A percentile compares a stretch with the other conserved stretches of the same genome.
Evolutionary conservation across 2,113 vertebrate species (phyloP).

Genomic region (Haliaeetus leucogaster): DNA sequence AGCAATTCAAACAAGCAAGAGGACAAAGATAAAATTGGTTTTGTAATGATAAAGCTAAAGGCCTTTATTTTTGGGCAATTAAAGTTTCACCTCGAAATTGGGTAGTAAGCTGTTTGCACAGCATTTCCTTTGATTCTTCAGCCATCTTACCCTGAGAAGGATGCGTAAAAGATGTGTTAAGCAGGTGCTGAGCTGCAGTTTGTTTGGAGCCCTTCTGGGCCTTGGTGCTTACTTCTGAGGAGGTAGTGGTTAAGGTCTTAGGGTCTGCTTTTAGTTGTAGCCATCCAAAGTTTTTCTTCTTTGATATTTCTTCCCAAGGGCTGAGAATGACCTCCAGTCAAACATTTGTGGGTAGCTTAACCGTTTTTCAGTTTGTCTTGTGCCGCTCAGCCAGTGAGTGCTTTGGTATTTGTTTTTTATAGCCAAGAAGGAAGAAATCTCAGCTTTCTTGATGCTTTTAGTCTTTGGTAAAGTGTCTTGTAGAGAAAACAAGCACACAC

Average conservation of each 20-base stretch:
- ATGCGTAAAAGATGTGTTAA: background rate
- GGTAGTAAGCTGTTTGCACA: background rate
- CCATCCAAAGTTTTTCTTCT: background rate
- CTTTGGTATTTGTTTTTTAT: background rate
- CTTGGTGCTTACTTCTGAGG: background rate
- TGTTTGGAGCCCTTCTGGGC: background rate
- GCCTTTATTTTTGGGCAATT: slow-evolving; percentile 39
- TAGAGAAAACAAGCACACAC: background rate
- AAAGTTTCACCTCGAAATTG: background rate
- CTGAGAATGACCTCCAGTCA: background rate
- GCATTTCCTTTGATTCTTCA: background rate
- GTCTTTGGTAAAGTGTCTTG: background rate
- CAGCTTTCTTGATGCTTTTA: background rate
- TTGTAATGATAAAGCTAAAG: slow-evolving; percentile 26
- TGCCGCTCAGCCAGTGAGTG: background rate
- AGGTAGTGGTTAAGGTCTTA: background rate
- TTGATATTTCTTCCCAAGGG: background rate
- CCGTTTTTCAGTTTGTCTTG: background rate
- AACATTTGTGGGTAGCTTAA: background rate
- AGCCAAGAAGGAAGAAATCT: background rate
- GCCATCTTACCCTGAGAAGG: background rate
- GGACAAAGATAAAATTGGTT: slow-evolving; percentile 16
- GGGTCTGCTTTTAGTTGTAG: background rate
- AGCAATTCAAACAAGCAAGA: background rate
- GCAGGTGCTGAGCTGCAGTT: background rate